These are phyloP conservation scores for Equus przewalskii DNA, from an alignment of 2,113 vertebrate species.

Conservation along the genomic window DNA sequence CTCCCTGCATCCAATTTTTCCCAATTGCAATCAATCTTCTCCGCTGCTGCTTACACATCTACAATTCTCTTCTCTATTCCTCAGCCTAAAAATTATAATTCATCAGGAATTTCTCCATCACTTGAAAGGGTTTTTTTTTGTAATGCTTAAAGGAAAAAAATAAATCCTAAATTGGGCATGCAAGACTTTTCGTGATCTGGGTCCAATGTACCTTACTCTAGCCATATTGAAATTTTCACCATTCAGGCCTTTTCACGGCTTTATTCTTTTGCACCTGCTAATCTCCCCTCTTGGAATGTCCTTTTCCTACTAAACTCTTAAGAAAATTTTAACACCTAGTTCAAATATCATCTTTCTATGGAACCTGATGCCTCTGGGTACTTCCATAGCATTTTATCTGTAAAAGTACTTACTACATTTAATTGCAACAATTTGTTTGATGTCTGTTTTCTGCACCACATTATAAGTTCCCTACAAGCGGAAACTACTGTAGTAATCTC, in stretches of 20 bases:
- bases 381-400: neutral
- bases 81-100: slow-evolving; percentile 2
- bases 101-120: neutral
- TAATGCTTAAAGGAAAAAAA: neutral
- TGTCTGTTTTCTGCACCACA: neutral
- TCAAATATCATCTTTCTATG: neutral
- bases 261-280: neutral
- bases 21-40: neutral
- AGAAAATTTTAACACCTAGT: neutral
- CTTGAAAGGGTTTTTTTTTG: neutral
- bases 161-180: neutral
- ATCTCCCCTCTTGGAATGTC: neutral
- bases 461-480: slow-evolving; percentile 39
- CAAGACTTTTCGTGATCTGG: neutral
- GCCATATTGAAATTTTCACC: neutral
- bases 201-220: neutral
- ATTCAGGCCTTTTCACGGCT: slow-evolving; percentile 12
- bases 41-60: neutral
- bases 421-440: slow-evolving; percentile 32
- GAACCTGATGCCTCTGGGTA: neutral
- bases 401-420: slow-evolving; percentile 27
- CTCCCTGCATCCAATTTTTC: neutral
- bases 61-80: neutral
- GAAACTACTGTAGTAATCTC: neutral
- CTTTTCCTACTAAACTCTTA: neutral